Base-by-base conservation (phyloP, 2,113 vertebrate species). In the Seriola dumerili region DNA sequence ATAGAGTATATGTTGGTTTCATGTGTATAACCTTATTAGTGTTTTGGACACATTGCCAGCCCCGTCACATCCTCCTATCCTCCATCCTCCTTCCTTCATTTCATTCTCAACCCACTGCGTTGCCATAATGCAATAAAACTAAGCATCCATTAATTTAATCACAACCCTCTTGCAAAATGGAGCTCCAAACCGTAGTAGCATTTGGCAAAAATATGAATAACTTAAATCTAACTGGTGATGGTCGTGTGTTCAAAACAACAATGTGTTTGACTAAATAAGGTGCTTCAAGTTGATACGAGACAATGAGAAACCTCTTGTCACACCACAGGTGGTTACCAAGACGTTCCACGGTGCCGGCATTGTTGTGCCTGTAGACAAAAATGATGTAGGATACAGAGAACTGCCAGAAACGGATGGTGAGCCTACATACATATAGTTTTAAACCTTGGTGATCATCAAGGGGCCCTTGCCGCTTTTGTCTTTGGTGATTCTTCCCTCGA, bases 301-400 rank as follows among this genome's bases (percentile, higher is more conserved):
- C 50, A 42, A 59, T 21, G 8, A 42, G 1, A 32, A 36, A 57
- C 38, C 1, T 81, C 12, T 75, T 10, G 0, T 83, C 17, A 4
- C 62, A 5, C 34, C 32, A 75, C 81, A 99, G 98, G 97, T 98
- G 11, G 98, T 98, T 76, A 96, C 97, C 62, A 99, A 97, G 94
- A 97, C 97, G 0, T 99, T 99, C 92, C 97, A 99, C 29, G 94
- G 97, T 65, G 97, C 96, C 29, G 98, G 98, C 42, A 94, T 99
- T 19, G 96, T 99, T 36, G 98, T 99, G 76, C 97, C 97, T 50
- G 95, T 99, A 10, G 97, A 99, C 93, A 98, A 97, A 93, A 98
- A 98, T 74, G 96, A 97, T 83, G 98, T 99, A 8, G 98, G 98
- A 61, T 99, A 99, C 91, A 95, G 98, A 95, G 97, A 99, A 88